Conservation (phyloP, 2,113 vertebrate species). For the Fulica atra region DNA sequence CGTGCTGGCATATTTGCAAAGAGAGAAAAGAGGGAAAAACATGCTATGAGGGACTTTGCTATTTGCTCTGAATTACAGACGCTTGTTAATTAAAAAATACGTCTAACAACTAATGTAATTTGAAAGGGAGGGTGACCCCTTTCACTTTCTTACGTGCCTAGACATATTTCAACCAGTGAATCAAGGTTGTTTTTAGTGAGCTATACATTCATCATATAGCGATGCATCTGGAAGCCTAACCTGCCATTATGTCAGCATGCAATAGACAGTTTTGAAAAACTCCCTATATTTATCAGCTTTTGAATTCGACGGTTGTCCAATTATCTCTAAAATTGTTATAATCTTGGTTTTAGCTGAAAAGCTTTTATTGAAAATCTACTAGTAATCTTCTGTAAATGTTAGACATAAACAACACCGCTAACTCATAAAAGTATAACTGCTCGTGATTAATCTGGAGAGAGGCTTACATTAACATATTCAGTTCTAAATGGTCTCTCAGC, state of each 20-base stretch:
- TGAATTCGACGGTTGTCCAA: neutral
- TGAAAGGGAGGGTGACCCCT: neutral
- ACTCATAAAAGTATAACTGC: slow-evolving; percentile 53
- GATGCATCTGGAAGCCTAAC: slow-evolving; percentile 45
- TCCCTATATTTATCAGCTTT: slow-evolving; percentile 28
- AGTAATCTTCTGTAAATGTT: slow-evolving; percentile 38
- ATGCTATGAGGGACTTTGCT: neutral
- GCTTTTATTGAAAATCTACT: slow-evolving; percentile 27
- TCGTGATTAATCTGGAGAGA: slow-evolving; percentile 45
- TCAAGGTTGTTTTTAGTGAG: neutral
- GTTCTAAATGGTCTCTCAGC: slow-evolving; percentile 41
- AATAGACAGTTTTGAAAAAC: neutral
- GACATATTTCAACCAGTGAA: neutral
- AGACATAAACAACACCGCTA: slow-evolving; percentile 40
- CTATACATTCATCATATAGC: neutral
- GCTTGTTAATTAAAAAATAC: neutral
- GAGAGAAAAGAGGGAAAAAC: neutral
- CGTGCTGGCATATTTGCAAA: neutral
- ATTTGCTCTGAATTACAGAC: neutral
- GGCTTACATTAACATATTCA: neutral
- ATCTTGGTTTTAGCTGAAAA: slow-evolving; percentile 47
- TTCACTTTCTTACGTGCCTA: neutral
- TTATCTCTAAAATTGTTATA: slow-evolving; percentile 50
- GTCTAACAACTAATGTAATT: neutral
- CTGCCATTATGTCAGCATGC: slow-evolving; percentile 36